These are phyloP conservation scores for Xyliphius kryptos DNA, from an alignment of 2,113 vertebrate species.

Conservation along the genomic window DNA sequence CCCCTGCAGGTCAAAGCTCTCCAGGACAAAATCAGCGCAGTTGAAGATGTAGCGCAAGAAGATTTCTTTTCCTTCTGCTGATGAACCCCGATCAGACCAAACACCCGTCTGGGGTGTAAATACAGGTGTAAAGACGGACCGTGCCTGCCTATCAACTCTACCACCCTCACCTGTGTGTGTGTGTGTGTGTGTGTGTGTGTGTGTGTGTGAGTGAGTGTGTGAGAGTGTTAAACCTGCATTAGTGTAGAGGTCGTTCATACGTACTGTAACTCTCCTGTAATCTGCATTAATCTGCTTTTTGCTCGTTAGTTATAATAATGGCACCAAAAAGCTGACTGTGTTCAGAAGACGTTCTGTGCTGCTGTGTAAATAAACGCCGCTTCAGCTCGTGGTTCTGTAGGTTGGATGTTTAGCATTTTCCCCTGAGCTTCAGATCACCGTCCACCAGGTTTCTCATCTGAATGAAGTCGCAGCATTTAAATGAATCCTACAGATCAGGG, in stretches of 20 bases:
- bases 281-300: not conserved
- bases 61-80: constrained; percentile 30
- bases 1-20: constrained; percentile 83
- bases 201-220: constrained; percentile 8
- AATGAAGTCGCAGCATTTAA: too few relatives aligned
- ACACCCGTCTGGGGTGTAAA: constrained; percentile 43
- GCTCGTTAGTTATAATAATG: constrained; percentile 19
- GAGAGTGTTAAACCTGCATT: constrained; percentile 17
- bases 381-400: constrained; percentile 25
- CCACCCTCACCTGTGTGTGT: constrained; percentile 31
- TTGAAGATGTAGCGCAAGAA: constrained; percentile 80
- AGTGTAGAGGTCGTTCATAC: constrained; percentile 22
- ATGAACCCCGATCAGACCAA: constrained; percentile 41
- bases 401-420: constrained; percentile 19
- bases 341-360: constrained; percentile 8
- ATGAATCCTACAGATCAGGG: too few relatives aligned
- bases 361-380: constrained; percentile 31
- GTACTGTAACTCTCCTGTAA: constrained; percentile 27
- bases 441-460: too few relatives aligned
- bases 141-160: constrained; percentile 31
- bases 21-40: constrained; percentile 84
- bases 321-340: constrained; percentile 4
- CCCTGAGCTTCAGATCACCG: constrained; percentile 18
- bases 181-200: constrained; percentile 4
- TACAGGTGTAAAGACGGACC: constrained; percentile 35